phyloP scores from a whole-genome alignment of 2,888 invertebrate species.

The Crocallis elinguaria region DNA sequence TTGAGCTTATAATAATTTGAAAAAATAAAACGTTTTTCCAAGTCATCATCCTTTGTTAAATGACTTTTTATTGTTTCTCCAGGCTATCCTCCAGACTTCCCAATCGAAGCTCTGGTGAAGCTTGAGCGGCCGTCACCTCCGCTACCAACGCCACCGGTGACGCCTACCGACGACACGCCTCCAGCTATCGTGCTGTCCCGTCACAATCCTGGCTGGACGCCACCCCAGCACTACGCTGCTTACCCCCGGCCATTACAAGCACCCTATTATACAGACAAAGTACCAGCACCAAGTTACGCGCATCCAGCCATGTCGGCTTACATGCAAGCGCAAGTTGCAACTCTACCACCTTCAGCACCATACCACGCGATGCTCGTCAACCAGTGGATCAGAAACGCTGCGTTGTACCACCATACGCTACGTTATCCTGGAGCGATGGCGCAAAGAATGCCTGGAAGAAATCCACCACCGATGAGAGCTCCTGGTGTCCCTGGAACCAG shows the following conservation, averaged over 20 bases:
- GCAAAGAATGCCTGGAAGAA: conserved; percentile 80
- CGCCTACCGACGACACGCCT: conserved; percentile 87
- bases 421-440: conserved; percentile 80
- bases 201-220: conserved; percentile 69
- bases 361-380: conserved; percentile 88
- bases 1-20: no score
- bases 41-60: not conserved
- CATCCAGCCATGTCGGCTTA: conserved; percentile 75
- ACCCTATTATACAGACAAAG: conserved; percentile 72
- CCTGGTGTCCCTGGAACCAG: conserved; percentile 85
- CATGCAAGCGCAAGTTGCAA: conserved; percentile 77
- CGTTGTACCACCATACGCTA: conserved; percentile 86
- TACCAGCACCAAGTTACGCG: conserved; percentile 61
- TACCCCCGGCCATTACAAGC: conserved; percentile 73
- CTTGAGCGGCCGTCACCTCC: conserved; percentile 86
- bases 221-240: conserved; percentile 66
- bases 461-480: conserved; percentile 83
- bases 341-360: conserved; percentile 74
- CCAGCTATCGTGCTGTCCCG: conserved; percentile 77
- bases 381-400: conserved; percentile 90
- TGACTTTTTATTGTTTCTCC: conserved; percentile 42
- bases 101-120: conserved; percentile 84
- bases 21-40: no score
- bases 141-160: conserved; percentile 89
- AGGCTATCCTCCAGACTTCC: conserved; percentile 86